A percentile compares a stretch with the other conserved stretches of the same genome.
phyloP scores from a whole-genome alignment of 2,113 vertebrate species.

The Quiscalus mexicanus region DNA sequence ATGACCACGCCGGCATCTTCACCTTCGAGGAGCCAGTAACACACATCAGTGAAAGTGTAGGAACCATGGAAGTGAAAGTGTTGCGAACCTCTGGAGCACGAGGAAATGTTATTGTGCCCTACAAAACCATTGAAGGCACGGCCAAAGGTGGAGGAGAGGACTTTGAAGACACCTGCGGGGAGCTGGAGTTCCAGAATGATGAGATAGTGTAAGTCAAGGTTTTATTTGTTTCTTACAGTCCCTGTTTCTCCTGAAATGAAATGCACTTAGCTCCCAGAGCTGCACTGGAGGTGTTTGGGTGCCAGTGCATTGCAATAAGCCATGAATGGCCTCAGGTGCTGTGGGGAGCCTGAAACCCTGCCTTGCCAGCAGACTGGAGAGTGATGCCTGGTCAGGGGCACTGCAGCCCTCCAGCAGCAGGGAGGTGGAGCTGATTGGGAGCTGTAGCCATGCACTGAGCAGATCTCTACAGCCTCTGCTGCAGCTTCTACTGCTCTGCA shows the following conservation, averaged over 20 bases:
- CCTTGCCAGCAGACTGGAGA: neutral
- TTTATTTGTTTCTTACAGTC: neutral
- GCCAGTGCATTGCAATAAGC: neutral
- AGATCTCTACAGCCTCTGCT: neutral
- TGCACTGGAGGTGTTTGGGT: neutral
- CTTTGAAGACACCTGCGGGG: slow-evolving; percentile 92
- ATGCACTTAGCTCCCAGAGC: neutral
- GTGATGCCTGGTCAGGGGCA: neutral
- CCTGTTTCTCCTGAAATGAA: neutral
- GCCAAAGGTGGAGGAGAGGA: slow-evolving; percentile 96
- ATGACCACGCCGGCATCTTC: slow-evolving; percentile 95
- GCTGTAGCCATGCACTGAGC: accelerated
- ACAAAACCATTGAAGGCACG: slow-evolving; percentile 89
- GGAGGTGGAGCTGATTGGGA: neutral
- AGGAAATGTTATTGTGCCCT: slow-evolving; percentile 91
- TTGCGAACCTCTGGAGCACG: slow-evolving; percentile 88
- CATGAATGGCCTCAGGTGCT: neutral
- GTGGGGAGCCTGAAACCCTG: neutral
- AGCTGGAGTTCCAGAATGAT: slow-evolving; percentile 94
- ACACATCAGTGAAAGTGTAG: slow-evolving; percentile 90
- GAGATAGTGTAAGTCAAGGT: slow-evolving; percentile 90
- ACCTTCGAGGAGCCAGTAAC: slow-evolving; percentile 87
- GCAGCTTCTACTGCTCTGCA: neutral
- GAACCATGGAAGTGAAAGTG: slow-evolving; percentile 94
- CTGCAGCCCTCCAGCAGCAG: neutral